Evolutionary conservation across 2,797 vertebrate species (phyloP).

Genomic region (Syngnathus rostellatus): DNA sequence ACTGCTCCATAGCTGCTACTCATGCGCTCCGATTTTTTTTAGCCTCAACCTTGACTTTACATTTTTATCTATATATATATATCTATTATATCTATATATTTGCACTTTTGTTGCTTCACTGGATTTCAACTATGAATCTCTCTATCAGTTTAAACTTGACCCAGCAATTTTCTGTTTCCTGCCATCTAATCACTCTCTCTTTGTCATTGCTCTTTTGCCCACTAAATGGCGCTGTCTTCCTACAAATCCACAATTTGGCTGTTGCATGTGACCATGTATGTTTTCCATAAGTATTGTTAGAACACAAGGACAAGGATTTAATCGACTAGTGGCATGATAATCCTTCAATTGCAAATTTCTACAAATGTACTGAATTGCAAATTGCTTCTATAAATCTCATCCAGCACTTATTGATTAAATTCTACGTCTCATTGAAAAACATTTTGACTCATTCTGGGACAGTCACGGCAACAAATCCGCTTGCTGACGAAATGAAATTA

Average conservation of each 20-base stretch:
- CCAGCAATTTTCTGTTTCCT: background rate
- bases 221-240: slow-evolving; percentile 42
- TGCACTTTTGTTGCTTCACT: background rate
- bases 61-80: background rate
- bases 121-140: slow-evolving; percentile 6
- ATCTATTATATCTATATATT: background rate
- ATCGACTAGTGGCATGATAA: slow-evolving; percentile 21
- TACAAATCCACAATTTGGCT: slow-evolving; percentile 20
- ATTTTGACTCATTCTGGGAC: slow-evolving; percentile 12
- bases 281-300: slow-evolving; percentile 33
- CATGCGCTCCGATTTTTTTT: background rate
- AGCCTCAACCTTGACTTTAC: slow-evolving; percentile 4
- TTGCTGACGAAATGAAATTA: background rate
- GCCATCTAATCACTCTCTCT: background rate
- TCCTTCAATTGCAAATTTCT: background rate
- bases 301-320: slow-evolving; percentile 16
- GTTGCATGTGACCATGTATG: slow-evolving; percentile 36
- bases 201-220: slow-evolving; percentile 23
- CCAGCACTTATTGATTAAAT: slow-evolving; percentile 44
- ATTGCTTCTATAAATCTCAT: background rate
- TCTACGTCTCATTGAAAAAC: slow-evolving; percentile 5
- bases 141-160: background rate
- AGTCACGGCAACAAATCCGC: background rate
- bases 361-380: background rate
- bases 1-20: slow-evolving; percentile 54